phyloP scores from a whole-genome alignment of 2,113 vertebrate species.

The Pteruthius melanotis region DNA sequence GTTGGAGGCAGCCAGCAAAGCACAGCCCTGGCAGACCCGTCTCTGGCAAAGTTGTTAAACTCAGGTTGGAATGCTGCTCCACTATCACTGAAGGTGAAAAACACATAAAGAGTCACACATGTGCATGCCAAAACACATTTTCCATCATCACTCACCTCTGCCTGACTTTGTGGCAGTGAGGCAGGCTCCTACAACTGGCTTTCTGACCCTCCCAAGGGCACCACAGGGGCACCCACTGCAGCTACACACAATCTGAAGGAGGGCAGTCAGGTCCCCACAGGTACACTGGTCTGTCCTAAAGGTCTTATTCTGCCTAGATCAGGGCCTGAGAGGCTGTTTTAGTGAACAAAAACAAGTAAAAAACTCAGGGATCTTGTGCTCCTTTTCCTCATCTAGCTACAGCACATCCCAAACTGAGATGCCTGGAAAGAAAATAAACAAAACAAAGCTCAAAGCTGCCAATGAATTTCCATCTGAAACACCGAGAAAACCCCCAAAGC shows the following conservation, averaged over 20 bases:
- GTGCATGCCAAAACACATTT: not conserved
- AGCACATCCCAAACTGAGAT: not conserved
- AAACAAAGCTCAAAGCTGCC: not conserved
- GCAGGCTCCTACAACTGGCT: not conserved
- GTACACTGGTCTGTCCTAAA: not conserved
- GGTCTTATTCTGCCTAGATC: not conserved
- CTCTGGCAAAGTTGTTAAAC: not conserved
- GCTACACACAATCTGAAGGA: not conserved
- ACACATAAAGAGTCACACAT: not conserved
- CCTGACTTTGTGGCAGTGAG: not conserved
- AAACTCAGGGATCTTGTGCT: not conserved
- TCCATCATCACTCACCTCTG: not conserved
- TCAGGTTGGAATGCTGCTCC: not conserved
- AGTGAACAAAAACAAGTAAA: not conserved
- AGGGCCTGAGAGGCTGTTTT: not conserved
- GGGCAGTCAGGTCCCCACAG: not conserved
- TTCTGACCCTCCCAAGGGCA: not conserved
- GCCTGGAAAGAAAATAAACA: conserved; percentile 10
- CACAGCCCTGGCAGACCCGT: rapidly evolving
- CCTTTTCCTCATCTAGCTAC: not conserved
- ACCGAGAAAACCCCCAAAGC: not conserved
- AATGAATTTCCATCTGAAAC: not conserved
- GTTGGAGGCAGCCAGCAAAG: not conserved
- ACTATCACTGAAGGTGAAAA: not conserved
- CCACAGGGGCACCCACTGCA: rapidly evolving